Evolutionary conservation across 2,888 invertebrate species (phyloP), one percentile per base, ranked within the genome.

Genomic region (Cotesia congregata): DNA sequence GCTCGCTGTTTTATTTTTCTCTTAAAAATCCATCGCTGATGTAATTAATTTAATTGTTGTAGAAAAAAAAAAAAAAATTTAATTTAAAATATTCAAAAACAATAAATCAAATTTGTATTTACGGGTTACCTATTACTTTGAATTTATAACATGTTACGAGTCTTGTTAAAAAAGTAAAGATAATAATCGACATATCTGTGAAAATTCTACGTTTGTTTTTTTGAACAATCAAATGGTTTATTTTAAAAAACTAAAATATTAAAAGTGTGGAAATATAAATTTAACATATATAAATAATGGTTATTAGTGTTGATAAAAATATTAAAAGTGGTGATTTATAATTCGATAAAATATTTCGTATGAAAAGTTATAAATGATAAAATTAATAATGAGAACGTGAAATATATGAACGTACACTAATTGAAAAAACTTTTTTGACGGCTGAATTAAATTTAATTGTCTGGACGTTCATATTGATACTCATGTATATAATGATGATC

Each of bases 401-500:
- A 80, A 80, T 79, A 81, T 82, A 64, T 77, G 80, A 82, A 77
- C 67, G 59, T 15, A 77, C 9, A 64, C 67, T 62, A 64, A 60
- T 38, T 38, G 17, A 5, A 2, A 41, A 71, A 71, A 64, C 72
- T 41, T 38, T 72, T 40, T 67, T 64, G 15, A 72, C 7, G 9
- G 59, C 72, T 72, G 7, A 61, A 38, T 74, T 74, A n/a, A 65
- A 59, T 65, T 50, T 68, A 69, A 68, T 61, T 74, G 76, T 83
- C 60, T 75, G 81, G 82, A 82, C 82, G 80, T 65, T 78, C 79
- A 77, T 81, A 78, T 67, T 69, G 79, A 78, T 81, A 84, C 82
- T 83, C 83, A 82, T 85, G 80, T 83, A 83, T 78, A 83, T 84
- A 84, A 75, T 71, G 84, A 84, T 83, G 83, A 84, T 83, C 79